Percentiles rank a stretch among this genome's conserved stretches.
Conservation (phyloP, 2,113 vertebrate genomes). For the Chamaea fasciata region DNA sequence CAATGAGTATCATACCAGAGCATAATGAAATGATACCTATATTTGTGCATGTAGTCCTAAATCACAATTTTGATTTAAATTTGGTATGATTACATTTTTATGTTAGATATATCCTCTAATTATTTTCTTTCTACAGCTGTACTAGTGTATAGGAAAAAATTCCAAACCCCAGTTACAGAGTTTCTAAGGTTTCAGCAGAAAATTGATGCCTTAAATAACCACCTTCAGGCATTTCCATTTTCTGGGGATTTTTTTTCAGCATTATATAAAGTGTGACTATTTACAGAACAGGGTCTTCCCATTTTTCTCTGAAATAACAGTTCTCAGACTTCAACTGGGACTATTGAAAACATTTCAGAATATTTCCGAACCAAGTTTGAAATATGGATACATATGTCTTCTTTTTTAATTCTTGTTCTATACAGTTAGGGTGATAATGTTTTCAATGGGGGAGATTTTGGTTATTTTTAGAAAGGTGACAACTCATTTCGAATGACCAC, state of each 20-base stretch:
- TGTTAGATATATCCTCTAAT: background rate
- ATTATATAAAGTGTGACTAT: background rate
- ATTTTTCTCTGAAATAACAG: background rate
- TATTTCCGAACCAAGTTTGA: background rate
- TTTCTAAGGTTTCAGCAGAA: background rate
- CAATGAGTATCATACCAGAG: background rate
- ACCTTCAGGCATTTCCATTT: background rate
- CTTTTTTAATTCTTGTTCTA: background rate
- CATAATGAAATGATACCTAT: background rate
- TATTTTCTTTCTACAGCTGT: background rate
- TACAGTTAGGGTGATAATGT: background rate
- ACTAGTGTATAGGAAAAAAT: background rate
- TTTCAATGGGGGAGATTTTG: background rate
- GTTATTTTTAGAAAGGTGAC: background rate
- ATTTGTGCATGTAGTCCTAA: background rate
- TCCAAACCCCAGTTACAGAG: background rate
- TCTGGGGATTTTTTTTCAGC: fast-evolving
- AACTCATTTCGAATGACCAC: background rate
- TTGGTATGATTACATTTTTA: background rate
- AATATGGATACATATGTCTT: background rate
- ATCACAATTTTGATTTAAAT: background rate
- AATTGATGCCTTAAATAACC: background rate
- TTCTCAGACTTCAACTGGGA: background rate
- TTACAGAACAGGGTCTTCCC: background rate
- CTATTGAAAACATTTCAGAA: background rate